phyloP scores from a whole-genome alignment of 1,140 invertebrate species.

The Aleiodes sp. region DNA sequence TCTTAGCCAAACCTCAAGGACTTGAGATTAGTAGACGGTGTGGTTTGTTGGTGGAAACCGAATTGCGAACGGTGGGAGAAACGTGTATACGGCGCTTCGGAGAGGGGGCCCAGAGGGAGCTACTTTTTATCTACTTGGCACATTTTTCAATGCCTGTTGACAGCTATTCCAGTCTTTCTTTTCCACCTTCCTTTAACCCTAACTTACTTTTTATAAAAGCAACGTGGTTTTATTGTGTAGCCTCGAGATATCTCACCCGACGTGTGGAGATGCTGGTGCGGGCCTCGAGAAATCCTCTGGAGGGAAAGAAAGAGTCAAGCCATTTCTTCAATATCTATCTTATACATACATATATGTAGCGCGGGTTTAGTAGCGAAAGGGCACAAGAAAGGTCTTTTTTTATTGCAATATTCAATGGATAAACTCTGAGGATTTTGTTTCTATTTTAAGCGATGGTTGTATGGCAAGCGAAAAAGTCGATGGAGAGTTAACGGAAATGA shows the following conservation, averaged over 20 bases:
- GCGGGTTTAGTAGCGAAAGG: too few species aligned
- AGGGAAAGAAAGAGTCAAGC: neutral
- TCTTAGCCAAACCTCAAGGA: neutral
- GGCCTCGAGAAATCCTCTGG: constrained; percentile 9
- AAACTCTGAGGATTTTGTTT: too few species aligned
- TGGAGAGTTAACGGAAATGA: too few species aligned
- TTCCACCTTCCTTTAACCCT: constrained; percentile 30
- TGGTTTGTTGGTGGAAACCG: neutral
- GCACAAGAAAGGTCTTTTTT: too few species aligned
- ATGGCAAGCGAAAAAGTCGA: too few species aligned
- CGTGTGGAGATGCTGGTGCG: constrained; percentile 23
- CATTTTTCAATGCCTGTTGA: constrained; percentile 60
- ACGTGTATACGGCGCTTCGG: constrained; percentile 47
- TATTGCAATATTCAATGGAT: too few species aligned
- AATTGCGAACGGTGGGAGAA: constrained; percentile 21
- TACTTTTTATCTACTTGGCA: constrained; percentile 58
- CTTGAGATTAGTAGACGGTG: neutral
- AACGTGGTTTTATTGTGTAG: constrained; percentile 9
- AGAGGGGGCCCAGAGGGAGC: constrained; percentile 45
- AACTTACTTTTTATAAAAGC: neutral
- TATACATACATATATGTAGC: too few species aligned
- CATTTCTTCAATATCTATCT: neutral
- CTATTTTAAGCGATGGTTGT: too few species aligned
- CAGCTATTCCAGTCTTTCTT: constrained; percentile 52
- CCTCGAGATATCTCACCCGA: constrained; percentile 21